Evolutionary conservation across 2,113 vertebrate species (phyloP).

Genomic region (Arizona elegans): DNA sequence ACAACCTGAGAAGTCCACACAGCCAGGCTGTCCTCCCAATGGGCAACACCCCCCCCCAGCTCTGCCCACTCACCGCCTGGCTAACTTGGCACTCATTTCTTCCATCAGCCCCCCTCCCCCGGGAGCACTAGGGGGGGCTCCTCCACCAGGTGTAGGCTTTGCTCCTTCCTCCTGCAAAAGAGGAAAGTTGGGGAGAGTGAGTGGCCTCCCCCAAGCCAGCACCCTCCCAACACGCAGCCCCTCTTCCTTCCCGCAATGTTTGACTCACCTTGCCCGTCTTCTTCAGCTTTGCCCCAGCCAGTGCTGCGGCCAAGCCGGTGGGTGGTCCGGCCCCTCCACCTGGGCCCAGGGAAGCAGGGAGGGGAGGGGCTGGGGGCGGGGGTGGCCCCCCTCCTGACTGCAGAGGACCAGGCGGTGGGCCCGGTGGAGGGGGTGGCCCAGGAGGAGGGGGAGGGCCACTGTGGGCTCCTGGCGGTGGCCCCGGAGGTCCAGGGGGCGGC

Average conservation of each 20-base stretch:
- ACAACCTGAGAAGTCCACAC: neutral
- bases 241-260: neutral
- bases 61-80: constrained; percentile 75
- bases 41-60: accelerated
- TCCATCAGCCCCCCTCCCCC: constrained; percentile 81
- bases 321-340: constrained; percentile 48
- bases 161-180: constrained; percentile 73
- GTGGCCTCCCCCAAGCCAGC: neutral
- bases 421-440: constrained; percentile 64
- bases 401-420: constrained; percentile 62
- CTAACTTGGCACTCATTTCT: constrained; percentile 90
- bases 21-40: accelerated
- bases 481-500: neutral
- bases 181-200: neutral
- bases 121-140: constrained; percentile 2
- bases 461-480: constrained; percentile 60
- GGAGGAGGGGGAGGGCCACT: constrained; percentile 72
- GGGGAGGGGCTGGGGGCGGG: constrained; percentile 72
- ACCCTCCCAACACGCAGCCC: neutral
- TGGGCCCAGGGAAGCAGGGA: constrained; percentile 56
- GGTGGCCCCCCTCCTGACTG: constrained; percentile 74
- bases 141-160: neutral
- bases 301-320: constrained; percentile 77
- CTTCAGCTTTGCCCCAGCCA: constrained; percentile 86
- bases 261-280: constrained; percentile 79